A percentile compares a stretch with the other conserved stretches of the same genome.
Evolutionary conservation across 2,888 invertebrate genomes (phyloP).

Genomic region (Polydrusus cervinus): DNA sequence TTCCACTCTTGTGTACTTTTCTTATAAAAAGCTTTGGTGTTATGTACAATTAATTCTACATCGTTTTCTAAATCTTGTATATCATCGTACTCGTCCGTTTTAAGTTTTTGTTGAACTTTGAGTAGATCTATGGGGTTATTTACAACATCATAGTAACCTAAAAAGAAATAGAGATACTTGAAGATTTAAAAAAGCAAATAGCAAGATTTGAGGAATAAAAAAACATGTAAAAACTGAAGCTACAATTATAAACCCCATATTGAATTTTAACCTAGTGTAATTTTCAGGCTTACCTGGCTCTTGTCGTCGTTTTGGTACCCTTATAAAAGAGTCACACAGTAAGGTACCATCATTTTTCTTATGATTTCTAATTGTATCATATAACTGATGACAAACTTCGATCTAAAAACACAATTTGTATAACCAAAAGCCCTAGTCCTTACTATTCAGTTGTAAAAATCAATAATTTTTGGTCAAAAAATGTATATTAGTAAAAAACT

Average conservation of each 20-base stretch:
- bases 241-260: no score
- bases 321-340: slow-evolving; percentile 94
- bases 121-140: slow-evolving; percentile 95
- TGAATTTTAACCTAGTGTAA: no score
- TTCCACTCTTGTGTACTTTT: slow-evolving; percentile 88
- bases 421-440: no score
- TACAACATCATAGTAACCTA: slow-evolving; percentile 93
- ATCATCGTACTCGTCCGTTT: slow-evolving; percentile 97
- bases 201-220: no score
- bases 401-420: slow-evolving; percentile 72
- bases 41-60: slow-evolving; percentile 92
- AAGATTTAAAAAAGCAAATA: no score
- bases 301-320: slow-evolving; percentile 94
- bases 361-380: slow-evolving; percentile 91
- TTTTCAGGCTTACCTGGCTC: slow-evolving; percentile 78
- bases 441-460: background rate
- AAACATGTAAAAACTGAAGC: no score
- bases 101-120: slow-evolving; percentile 96
- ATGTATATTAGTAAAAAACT: background rate
- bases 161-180: slow-evolving; percentile 11
- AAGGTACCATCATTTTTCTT: slow-evolving; percentile 94
- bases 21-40: slow-evolving; percentile 97
- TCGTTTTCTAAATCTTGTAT: slow-evolving; percentile 93
- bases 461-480: background rate
- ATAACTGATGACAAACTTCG: slow-evolving; percentile 92